These are phyloP conservation scores for Echinometra lucunter DNA, from an alignment of 53 echinoderm and acorn worm species.

Conservation along the genomic window DNA sequence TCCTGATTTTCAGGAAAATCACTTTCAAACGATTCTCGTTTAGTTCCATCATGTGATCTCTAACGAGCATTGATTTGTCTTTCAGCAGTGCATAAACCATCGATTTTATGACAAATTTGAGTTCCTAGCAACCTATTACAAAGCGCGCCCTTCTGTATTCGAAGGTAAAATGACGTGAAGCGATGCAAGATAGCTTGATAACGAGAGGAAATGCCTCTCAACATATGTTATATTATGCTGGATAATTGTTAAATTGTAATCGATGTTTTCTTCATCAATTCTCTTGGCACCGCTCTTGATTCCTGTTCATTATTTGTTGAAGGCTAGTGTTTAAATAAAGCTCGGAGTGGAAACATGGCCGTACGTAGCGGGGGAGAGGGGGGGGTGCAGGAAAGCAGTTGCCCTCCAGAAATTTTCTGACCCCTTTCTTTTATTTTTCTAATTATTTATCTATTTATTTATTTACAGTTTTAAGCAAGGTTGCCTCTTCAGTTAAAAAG, in stretches of 20 bases:
- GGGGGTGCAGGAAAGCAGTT: no score
- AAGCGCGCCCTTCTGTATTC: not conserved
- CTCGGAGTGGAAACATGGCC: no score
- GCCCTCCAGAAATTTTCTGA: no score
- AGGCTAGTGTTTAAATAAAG: no score
- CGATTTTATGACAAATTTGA: conserved; percentile 42
- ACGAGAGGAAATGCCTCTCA: not conserved
- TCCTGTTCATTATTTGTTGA: not conserved
- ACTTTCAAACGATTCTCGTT: not conserved
- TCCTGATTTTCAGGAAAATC: not conserved
- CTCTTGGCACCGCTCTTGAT: not conserved
- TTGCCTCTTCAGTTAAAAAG: no score
- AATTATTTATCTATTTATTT: no score
- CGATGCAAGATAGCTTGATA: conserved; percentile 6
- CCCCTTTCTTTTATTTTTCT: no score
- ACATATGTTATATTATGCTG: conserved; percentile 1
- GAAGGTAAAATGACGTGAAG: not conserved
- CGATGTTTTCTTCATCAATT: conserved; percentile 5
- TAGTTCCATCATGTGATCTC: conserved; percentile 46
- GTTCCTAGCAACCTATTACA: not conserved
- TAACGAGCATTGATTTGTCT: conserved; percentile 42
- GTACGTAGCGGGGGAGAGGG: no score
- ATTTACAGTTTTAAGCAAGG: no score
- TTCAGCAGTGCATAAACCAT: not conserved
- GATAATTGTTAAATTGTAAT: conserved; percentile 35